phyloP scores from a whole-genome alignment of 2,888 invertebrate species.

The Heliconius charithonia region DNA sequence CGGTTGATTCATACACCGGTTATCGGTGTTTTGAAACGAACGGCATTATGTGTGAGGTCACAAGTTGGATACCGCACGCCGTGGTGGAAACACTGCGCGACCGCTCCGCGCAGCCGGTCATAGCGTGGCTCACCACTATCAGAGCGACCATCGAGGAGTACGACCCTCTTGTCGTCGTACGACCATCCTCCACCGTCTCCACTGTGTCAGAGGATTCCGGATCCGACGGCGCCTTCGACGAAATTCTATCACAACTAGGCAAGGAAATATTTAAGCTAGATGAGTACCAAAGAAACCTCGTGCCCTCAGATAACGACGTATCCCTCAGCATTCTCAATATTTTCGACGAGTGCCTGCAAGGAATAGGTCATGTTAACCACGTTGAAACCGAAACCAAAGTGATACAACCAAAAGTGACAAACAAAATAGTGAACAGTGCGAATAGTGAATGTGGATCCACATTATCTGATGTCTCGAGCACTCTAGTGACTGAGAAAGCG shows the following conservation, averaged over 20 bases:
- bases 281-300: constrained; percentile 71
- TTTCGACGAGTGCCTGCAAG: constrained; percentile 77
- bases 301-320: constrained; percentile 64
- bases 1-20: constrained; percentile 81
- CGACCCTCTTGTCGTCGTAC: constrained; percentile 69
- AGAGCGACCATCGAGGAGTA: constrained; percentile 75
- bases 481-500: constrained; percentile 61
- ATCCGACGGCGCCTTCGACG: constrained; percentile 75
- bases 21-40: constrained; percentile 66
- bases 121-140: constrained; percentile 75
- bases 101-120: constrained; percentile 67
- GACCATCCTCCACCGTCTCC: constrained; percentile 57
- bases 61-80: constrained; percentile 81
- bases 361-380: constrained; percentile 56
- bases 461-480: constrained; percentile 65
- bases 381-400: constrained; percentile 47
- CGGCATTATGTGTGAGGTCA: constrained; percentile 71
- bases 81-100: constrained; percentile 76
- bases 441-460: constrained; percentile 71
- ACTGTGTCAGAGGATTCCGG: constrained; percentile 54
- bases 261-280: constrained; percentile 79
- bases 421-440: constrained; percentile 49
- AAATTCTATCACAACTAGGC: constrained; percentile 77
- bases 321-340: constrained; percentile 77
- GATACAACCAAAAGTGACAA: constrained; percentile 46